A percentile compares a stretch with the other conserved stretches of the same genome.
Evolutionary conservation across 1,140 invertebrate species (phyloP).

Genomic region (Lordiphosa mommai): DNA sequence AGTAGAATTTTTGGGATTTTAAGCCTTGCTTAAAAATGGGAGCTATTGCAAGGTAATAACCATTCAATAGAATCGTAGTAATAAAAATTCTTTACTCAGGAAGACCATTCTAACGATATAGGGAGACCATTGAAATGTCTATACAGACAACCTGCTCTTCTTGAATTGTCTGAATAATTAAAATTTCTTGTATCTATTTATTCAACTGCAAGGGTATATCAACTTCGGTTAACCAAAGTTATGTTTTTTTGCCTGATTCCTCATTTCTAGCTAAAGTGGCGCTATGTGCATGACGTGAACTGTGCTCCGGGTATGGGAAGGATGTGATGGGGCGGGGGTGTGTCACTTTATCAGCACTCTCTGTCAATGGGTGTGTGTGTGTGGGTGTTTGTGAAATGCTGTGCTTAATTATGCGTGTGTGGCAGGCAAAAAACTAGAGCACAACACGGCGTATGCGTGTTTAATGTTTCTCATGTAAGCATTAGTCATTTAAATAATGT

Average conservation of each 20-base stretch:
- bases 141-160: too few relatives aligned
- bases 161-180: too few relatives aligned
- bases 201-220: not conserved
- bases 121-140: too few relatives aligned
- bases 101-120: too few relatives aligned
- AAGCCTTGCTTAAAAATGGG: too few relatives aligned
- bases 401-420: constrained; percentile 65
- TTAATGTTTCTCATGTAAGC: constrained; percentile 25
- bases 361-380: not conserved
- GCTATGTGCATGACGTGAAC: constrained; percentile 60
- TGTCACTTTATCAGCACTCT: constrained; percentile 11
- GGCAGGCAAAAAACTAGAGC: constrained; percentile 14
- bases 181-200: too few relatives aligned
- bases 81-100: too few relatives aligned
- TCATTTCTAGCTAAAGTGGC: constrained; percentile 41
- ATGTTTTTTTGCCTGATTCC: not conserved
- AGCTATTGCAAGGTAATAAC: too few relatives aligned
- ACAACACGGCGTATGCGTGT: constrained; percentile 53
- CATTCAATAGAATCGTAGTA: too few relatives aligned
- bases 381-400: constrained; percentile 17
- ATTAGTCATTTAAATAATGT: constrained; percentile 58
- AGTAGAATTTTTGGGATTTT: too few relatives aligned
- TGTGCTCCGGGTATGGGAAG: constrained; percentile 24
- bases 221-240: not conserved
- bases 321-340: constrained; percentile 7